These are phyloP conservation scores for Lemur catta DNA, from an alignment of 2,797 vertebrate species.

Conservation along the genomic window DNA sequence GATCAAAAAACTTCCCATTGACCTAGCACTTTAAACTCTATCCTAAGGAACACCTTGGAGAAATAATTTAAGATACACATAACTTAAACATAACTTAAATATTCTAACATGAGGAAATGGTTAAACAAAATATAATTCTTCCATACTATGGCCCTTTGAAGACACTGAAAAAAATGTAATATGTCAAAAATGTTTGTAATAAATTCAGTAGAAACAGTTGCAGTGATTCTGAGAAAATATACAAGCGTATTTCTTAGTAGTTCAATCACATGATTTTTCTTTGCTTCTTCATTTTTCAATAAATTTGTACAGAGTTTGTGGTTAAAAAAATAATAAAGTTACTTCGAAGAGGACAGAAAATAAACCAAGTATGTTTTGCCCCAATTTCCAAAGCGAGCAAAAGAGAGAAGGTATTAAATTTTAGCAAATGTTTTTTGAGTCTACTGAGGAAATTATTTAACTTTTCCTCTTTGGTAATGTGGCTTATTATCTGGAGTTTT, in stretches of 20 bases:
- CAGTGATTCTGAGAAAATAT: neutral
- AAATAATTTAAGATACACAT: neutral
- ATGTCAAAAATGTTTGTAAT: neutral
- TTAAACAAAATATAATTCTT: slow-evolving; percentile 13
- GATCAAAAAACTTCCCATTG: neutral
- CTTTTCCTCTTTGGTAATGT: neutral
- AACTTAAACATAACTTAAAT: neutral
- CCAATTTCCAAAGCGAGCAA: neutral
- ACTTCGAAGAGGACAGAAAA: neutral
- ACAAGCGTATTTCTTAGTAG: neutral
- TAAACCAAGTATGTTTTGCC: neutral
- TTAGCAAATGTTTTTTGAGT: neutral
- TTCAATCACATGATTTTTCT: neutral
- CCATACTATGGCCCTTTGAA: neutral
- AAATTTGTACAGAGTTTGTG: neutral
- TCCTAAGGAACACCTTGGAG: neutral
- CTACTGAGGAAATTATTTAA: neutral
- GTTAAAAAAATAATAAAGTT: neutral
- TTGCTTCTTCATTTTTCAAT: slow-evolving; percentile 1
- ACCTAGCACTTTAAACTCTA: slow-evolving; percentile 11
- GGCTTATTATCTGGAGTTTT: neutral
- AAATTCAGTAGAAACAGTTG: neutral
- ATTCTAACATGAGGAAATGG: neutral
- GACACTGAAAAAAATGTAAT: neutral
- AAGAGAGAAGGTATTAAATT: neutral